Base-by-base conservation (phyloP, 2,888 invertebrate species). In the Stenolophus ochropezus region DNA sequence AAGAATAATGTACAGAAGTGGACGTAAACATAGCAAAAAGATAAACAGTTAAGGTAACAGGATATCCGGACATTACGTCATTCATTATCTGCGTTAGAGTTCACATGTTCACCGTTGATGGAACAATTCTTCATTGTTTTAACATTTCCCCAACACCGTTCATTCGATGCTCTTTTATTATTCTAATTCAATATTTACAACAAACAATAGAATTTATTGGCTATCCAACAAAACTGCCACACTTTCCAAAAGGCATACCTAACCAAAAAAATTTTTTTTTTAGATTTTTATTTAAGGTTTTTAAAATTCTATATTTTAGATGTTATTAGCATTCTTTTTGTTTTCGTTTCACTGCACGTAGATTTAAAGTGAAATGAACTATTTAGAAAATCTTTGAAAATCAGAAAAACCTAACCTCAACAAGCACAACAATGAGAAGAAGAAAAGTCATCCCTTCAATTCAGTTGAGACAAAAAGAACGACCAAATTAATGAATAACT, bases 51-150 rank as follows among this genome's bases (percentile, higher is more conserved):
- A 25, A 61, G 61, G 61, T 61, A 61, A 61, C 61, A 61, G 61
- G 61, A 61, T 61, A 61, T 61, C 61, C 61, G 61, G 61, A 61
- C 61, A 61, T 61, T 20, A 23, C 61, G 61, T 61, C 61, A 61
- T 61, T 61, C 23, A 61, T 61, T 61, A 61, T 61, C 61, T 61
- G n/a, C 25, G 23, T 61, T 61, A 21, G 21, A 14, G 21, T 56
- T 18, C 51, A n/a, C 51, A 51, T 51, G 51, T 51, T 51, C 16
- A 51, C 33, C 33, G 11, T 11, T 42, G 33, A 8, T 56, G 21
- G 20, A 56, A 56, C 56, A 56, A 56, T 56, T 56, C 56, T 20
- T 56, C 56, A 56, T 56, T 56, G 56, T 56, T 56, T 56, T 20
- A 56, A 53, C 51, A 53, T 18, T 53, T 56, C 56, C 56, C 21